Percentiles rank a stretch among this genome's conserved stretches.
phyloP scores from a whole-genome alignment of 2,113 vertebrate species.

The Ramphastos sulfuratus region DNA sequence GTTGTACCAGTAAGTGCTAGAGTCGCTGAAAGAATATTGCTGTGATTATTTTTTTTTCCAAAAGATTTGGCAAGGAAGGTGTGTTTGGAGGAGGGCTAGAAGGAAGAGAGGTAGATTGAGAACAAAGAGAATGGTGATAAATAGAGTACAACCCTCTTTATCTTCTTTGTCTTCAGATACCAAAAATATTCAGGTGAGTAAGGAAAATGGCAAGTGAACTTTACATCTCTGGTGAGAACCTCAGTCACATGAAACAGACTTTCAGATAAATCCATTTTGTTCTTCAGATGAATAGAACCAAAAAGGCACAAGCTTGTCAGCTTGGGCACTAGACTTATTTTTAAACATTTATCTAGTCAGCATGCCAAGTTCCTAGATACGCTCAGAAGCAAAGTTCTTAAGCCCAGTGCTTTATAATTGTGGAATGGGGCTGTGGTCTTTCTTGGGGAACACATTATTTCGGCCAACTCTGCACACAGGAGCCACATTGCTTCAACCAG shows the following conservation, averaged over 20 bases:
- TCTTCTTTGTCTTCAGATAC: slow-evolving; percentile 48
- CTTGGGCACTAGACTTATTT: slow-evolving; percentile 62
- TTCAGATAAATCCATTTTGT: slow-evolving; percentile 43
- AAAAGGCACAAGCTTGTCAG: slow-evolving; percentile 34
- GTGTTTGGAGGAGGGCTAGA: slow-evolving; percentile 35
- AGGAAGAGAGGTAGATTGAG: slow-evolving; percentile 26
- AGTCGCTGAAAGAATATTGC: slow-evolving; percentile 33
- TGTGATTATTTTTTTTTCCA: neutral
- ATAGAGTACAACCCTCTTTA: slow-evolving; percentile 43
- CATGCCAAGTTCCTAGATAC: slow-evolving; percentile 54
- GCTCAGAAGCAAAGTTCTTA: slow-evolving; percentile 55
- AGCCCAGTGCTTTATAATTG: neutral
- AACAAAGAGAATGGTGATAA: slow-evolving; percentile 59
- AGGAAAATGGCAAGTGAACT: neutral
- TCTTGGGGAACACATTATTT: neutral
- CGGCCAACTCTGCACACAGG: neutral
- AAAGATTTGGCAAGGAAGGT: slow-evolving; percentile 28
- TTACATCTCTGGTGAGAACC: neutral
- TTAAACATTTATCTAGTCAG: slow-evolving; percentile 70
- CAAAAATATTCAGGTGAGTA: slow-evolving; percentile 62
- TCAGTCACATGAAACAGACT: neutral
- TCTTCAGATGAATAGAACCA: neutral
- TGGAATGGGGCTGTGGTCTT: neutral
- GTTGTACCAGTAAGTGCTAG: slow-evolving; percentile 56
- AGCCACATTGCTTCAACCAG: neutral